phyloP scores from a whole-genome alignment of 1,140 invertebrate species.

The Microplitis demolitor region DNA sequence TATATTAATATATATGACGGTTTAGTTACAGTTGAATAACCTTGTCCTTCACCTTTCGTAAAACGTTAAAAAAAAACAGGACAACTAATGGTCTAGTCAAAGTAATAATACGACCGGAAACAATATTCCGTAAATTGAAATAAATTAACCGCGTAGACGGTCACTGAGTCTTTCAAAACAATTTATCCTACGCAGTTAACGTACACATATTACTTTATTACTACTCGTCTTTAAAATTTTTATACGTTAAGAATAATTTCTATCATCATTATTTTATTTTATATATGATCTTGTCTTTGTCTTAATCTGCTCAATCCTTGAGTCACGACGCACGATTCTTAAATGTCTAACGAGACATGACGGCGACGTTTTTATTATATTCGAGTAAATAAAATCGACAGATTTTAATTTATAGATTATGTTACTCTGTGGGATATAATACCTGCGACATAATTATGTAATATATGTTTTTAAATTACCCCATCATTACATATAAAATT shows the following conservation, averaged over 20 bases:
- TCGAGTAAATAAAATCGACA: no score
- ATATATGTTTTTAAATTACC: no score
- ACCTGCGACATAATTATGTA: background rate
- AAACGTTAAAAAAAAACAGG: background rate
- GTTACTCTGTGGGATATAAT: background rate
- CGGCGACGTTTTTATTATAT: slow-evolving; percentile 18
- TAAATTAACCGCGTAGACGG: slow-evolving; percentile 47
- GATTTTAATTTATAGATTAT: no score
- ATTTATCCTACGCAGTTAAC: slow-evolving; percentile 44
- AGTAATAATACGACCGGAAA: slow-evolving; percentile 41
- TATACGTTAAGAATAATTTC: no score
- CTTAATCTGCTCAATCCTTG: slow-evolving; percentile 4
- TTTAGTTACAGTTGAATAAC: background rate
- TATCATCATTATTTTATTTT: background rate
- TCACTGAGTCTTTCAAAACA: slow-evolving; percentile 34
- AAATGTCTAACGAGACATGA: slow-evolving; percentile 19
- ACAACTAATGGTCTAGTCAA: slow-evolving; percentile 1
- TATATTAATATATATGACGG: no score
- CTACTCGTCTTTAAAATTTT: background rate
- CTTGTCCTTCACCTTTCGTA: slow-evolving; percentile 6
- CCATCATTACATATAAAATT: no score
- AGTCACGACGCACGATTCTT: background rate
- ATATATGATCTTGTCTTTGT: background rate
- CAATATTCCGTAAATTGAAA: slow-evolving; percentile 53
- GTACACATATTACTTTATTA: background rate